Evolutionary conservation across 2,797 vertebrate species (phyloP), one percentile per base, ranked within the genome.

Genomic region (Schizopygopsis pylzovi): DNA sequence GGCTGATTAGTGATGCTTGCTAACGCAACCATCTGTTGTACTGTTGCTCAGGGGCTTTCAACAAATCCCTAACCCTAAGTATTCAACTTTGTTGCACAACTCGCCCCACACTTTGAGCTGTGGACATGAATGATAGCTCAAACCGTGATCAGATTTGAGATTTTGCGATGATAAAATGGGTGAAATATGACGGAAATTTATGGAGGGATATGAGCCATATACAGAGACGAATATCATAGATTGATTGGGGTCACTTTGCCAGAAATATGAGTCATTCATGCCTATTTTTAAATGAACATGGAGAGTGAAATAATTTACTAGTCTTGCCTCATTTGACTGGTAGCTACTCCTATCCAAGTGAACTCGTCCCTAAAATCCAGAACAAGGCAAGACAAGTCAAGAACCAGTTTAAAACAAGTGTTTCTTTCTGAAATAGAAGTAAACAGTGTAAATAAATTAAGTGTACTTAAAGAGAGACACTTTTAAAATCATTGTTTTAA

Each of bases 1-100:
- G 39, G 59, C 4, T 79, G n/a, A 79, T 79, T 43, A 79, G 54
- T 18, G 22, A 61, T 18, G 56, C 15, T 61, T 61, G 54, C 76
- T 65, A 63, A 45, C 15, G 5, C 56, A 79, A 20, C 39, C 77
- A 47, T 47, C n/a, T 45, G n/a, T 45, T 63, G 63, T 28, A 45
- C 13, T 20, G 43, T 28, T 63, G 1, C 39, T 79, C 5, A 33
- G 59, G 20, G 13, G 37, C 33, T 65, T 47, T 79, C 39, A 10
- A 37, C 11, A 77, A 77, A 77, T 10, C 45, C 45, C 39, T n/a
- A 52, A 75, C 45, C 11, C 10, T 39, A 39, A 39, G 33, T 77
- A 39, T 77, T 22, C 7, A 77, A 39, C 75, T 39, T 47, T 52
- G 72, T 28, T 45, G 5, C 22, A 11, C n/a, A 72, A 72, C 39